These are phyloP conservation scores for Varanus salvator DNA, from an alignment of 2,113 vertebrate species.

Conservation along the genomic window DNA sequence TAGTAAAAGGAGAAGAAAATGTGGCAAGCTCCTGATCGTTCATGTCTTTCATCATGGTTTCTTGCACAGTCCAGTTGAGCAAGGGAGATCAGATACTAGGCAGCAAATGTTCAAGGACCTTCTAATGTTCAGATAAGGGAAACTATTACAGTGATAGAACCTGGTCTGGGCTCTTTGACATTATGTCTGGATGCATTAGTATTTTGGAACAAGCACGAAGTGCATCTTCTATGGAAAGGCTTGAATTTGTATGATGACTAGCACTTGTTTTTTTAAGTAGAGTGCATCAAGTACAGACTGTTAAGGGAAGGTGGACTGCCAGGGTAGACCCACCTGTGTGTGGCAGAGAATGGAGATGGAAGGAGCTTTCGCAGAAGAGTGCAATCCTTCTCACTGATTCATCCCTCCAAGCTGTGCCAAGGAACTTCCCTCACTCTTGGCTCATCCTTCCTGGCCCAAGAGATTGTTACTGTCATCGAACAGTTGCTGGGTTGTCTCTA, in stretches of 20 bases:
- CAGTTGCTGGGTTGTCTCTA: conserved; percentile 67
- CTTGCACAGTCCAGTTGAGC: background rate
- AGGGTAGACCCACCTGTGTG: background rate
- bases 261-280: background rate
- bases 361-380: fast-evolving
- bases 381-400: conserved; percentile 20
- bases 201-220: conserved; percentile 12
- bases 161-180: background rate
- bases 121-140: background rate
- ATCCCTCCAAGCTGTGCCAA: background rate
- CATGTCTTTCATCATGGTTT: no score
- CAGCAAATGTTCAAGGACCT: background rate
- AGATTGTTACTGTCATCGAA: conserved; percentile 59
- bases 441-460: conserved; percentile 35
- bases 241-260: background rate
- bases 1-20: background rate
- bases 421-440: conserved; percentile 52
- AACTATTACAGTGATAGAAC: background rate
- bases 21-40: background rate
- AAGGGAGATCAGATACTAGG: background rate
- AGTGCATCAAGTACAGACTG: background rate
- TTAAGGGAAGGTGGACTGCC: background rate
- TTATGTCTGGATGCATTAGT: background rate
- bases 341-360: background rate
- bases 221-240: background rate